Base-by-base conservation (phyloP, 2,797 vertebrate species). In the Phyllotis vaccarum region DNA sequence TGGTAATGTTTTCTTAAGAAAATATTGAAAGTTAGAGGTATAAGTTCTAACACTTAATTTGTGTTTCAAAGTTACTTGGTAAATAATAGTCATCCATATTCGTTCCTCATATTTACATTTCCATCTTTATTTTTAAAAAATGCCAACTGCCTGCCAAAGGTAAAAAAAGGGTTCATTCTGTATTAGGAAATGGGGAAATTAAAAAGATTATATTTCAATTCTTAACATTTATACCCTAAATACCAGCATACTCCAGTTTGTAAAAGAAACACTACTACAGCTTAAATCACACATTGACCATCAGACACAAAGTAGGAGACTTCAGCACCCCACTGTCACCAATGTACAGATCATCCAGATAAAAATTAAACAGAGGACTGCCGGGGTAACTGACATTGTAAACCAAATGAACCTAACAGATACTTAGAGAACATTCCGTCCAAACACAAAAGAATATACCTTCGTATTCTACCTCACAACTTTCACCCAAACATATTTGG, bases 1-100 rank as follows among this genome's bases (percentile, higher is more conserved):
- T 52, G 34, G 22, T 54, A 43, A 81, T 85, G 82, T 93, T 94
- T 97, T 86, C 91, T 37, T 83, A 86, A 92, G 93, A 92, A 97
- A 95, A 96, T 92, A 93, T 81, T 81, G 62, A 76, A 92, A 96
- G 88, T 82, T 91, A 64, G 49, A 95, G 49, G 52, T 31, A 3
- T 40, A 72, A 34, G 34, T 86, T 66, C 13, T 86, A 78, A 80
- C 52, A 74, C 91, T 81, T 94, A 40, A 93, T 96, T 92, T 86
- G 37, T 54, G 22, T 43, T 62, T 96, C 43, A 43, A n/a, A 93
- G 49, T 76, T 87, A 75, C 54, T 85, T 43, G 2, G 27, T 40
- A 64, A 83, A 12, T 21, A n/a, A 17, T 10, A 70, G 24, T n/a
- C 10, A 60, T 78, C 5, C 21, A 3, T 58, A 81, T 37, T 91